These are phyloP conservation scores for Oryzias javanicus DNA, from an alignment of 2,113 vertebrate species.

Conservation along the genomic window DNA sequence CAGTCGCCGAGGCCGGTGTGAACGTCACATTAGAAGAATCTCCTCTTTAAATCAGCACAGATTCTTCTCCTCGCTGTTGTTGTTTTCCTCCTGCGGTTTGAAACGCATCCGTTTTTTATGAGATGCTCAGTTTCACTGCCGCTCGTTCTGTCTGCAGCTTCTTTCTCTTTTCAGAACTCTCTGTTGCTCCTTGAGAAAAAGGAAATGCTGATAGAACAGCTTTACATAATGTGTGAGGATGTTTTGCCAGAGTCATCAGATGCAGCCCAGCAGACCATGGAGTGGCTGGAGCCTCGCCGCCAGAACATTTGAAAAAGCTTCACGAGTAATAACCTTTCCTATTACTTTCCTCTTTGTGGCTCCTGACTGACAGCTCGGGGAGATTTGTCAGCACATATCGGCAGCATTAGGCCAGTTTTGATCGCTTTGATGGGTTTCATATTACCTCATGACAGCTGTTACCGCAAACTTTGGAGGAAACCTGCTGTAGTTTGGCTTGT, in stretches of 20 bases:
- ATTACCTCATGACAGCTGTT: conserved; percentile 43
- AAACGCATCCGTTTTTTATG: conserved; percentile 35
- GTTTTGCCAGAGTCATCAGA: conserved; percentile 22
- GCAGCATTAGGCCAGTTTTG: conserved; percentile 29
- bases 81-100: conserved; percentile 28
- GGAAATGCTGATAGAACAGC: conserved; percentile 37
- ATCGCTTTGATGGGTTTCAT: conserved; percentile 36
- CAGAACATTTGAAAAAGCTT: conserved; percentile 12
- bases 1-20: too few species aligned
- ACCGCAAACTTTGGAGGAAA: conserved; percentile 36
- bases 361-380: conserved; percentile 26
- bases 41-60: conserved; percentile 14
- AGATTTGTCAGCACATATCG: conserved; percentile 33
- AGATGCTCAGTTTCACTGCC: conserved; percentile 36
- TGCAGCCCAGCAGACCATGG: conserved; percentile 16
- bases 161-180: conserved; percentile 15
- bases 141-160: conserved; percentile 29
- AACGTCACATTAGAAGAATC: background rate
- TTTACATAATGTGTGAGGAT: conserved; percentile 13
- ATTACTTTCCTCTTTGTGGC: conserved; percentile 8
- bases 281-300: conserved; percentile 14
- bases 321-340: conserved; percentile 16
- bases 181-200: conserved; percentile 2
- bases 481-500: conserved; percentile 34
- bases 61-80: conserved; percentile 27